These are phyloP conservation scores for Cyprinodon diabolis DNA, from an alignment of 2,797 vertebrate species.

Conservation along the genomic window DNA sequence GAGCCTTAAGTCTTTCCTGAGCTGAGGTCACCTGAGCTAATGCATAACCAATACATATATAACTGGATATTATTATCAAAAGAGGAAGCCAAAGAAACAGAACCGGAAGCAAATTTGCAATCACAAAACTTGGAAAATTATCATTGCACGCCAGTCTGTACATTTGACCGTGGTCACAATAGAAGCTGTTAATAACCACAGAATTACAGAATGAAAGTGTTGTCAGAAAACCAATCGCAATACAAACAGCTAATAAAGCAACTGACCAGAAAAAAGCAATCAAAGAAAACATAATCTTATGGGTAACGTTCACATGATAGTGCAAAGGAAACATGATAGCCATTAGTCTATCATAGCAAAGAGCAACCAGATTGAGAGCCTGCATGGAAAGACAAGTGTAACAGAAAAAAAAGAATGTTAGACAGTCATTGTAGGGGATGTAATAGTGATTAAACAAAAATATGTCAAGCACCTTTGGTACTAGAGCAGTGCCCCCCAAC, in stretches of 20 bases:
- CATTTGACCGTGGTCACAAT: conserved; percentile 67
- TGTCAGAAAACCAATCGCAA: conserved; percentile 50
- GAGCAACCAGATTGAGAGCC: conserved; percentile 56
- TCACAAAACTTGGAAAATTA: conserved; percentile 18
- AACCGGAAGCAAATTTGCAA: not conserved
- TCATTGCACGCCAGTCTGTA: conserved; percentile 62
- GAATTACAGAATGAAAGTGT: conserved; percentile 68
- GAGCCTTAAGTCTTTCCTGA: conserved; percentile 56
- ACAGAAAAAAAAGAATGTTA: conserved; percentile 47
- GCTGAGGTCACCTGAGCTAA: conserved; percentile 56
- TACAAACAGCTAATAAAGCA: not conserved
- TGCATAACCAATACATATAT: conserved; percentile 53
- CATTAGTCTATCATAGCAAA: conserved; percentile 64
- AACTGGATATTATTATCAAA: conserved; percentile 57
- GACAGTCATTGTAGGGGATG: conserved; percentile 47
- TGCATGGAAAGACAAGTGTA: conserved; percentile 50
- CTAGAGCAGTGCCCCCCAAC: conserved; percentile 39
- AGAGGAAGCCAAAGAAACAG: conserved; percentile 64
- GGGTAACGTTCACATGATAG: conserved; percentile 56
- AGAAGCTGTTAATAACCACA: conserved; percentile 63
- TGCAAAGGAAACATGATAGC: conserved; percentile 66
- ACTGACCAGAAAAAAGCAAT: conserved; percentile 35
- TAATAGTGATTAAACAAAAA: conserved; percentile 41
- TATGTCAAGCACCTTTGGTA: conserved; percentile 61
- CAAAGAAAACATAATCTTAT: conserved; percentile 48